These are phyloP conservation scores for Noctua janthina DNA, from an alignment of 2,888 invertebrate genomes.

Conservation along the genomic window DNA sequence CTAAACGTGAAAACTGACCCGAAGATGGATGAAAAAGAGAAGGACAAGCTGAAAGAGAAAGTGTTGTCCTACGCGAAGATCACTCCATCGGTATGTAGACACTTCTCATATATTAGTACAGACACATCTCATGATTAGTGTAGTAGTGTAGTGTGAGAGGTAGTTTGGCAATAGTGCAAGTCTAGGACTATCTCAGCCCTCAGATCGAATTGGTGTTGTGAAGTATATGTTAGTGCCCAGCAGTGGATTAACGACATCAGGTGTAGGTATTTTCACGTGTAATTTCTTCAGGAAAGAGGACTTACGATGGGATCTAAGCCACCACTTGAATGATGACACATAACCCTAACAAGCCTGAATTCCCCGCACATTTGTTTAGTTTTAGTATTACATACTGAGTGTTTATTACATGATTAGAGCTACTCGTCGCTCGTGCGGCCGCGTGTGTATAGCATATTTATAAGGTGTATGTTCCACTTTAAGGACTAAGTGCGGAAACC, in stretches of 20 bases:
- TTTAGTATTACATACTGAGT: background rate
- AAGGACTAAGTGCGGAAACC: no score
- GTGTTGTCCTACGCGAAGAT: conserved; percentile 73
- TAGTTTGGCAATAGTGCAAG: background rate
- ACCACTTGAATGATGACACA: background rate
- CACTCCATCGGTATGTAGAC: conserved; percentile 76
- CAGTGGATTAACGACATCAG: background rate
- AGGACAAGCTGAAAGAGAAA: conserved; percentile 71
- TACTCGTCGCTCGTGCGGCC: background rate
- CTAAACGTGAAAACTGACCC: conserved; percentile 75
- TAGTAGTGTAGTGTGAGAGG: background rate
- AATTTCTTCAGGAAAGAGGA: background rate
- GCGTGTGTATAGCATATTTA: background rate
- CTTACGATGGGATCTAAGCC: background rate
- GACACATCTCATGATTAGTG: background rate
- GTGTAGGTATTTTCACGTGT: background rate
- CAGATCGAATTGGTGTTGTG: background rate
- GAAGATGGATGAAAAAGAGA: conserved; percentile 70
- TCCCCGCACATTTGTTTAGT: background rate
- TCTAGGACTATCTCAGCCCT: background rate
- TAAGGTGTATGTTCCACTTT: background rate
- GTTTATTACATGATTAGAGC: background rate
- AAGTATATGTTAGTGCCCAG: background rate
- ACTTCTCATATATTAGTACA: background rate
- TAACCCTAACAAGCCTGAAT: background rate